Conservation (phyloP, 1,140 invertebrate genomes). For the Drosophila ananassae region DNA sequence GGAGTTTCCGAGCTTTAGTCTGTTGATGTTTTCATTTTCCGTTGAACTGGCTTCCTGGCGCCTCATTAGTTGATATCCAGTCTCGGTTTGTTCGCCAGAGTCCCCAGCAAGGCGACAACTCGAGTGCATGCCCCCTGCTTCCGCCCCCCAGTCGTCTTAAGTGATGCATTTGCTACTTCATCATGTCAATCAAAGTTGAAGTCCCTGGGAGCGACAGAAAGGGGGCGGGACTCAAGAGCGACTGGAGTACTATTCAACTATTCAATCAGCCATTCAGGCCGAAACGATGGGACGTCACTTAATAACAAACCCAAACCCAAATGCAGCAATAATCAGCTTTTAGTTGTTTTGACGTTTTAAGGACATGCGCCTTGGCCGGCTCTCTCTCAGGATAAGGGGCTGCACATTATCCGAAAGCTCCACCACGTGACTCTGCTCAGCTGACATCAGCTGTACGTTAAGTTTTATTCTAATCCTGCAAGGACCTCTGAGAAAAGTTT, state of each 20-base stretch:
- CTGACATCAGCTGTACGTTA: slow-evolving; percentile 45
- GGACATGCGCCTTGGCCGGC: slow-evolving; percentile 53
- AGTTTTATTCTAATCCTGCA: slow-evolving; percentile 35
- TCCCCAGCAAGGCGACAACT: slow-evolving; percentile 1
- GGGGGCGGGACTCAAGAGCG: slow-evolving; percentile 7
- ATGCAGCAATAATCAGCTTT: slow-evolving; percentile 29
- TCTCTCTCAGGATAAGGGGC: background rate
- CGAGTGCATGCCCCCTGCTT: slow-evolving; percentile 6
- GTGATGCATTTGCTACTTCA: slow-evolving; percentile 57
- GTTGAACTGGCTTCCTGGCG: slow-evolving; percentile 46
- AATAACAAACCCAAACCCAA: slow-evolving; percentile 66
- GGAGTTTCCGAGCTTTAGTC: slow-evolving; percentile 26
- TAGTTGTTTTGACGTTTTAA: slow-evolving; percentile 62
- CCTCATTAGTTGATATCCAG: slow-evolving; percentile 66
- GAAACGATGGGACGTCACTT: slow-evolving; percentile 31
- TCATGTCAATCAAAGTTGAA: slow-evolving; percentile 63
- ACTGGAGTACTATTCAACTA: slow-evolving; percentile 29
- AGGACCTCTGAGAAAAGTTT: slow-evolving; percentile 31
- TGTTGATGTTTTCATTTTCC: slow-evolving; percentile 30
- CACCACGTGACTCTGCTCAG: slow-evolving; percentile 59
- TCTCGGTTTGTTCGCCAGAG: slow-evolving; percentile 37
- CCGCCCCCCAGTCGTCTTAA: slow-evolving; percentile 25
- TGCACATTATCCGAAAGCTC: slow-evolving; percentile 15
- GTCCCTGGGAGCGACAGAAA: slow-evolving; percentile 15
- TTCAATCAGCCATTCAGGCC: slow-evolving; percentile 61